Percentiles rank a stretch among this genome's conserved stretches.
Conservation (phyloP, 2,113 vertebrate species). For the Vulpes lagopus region DNA sequence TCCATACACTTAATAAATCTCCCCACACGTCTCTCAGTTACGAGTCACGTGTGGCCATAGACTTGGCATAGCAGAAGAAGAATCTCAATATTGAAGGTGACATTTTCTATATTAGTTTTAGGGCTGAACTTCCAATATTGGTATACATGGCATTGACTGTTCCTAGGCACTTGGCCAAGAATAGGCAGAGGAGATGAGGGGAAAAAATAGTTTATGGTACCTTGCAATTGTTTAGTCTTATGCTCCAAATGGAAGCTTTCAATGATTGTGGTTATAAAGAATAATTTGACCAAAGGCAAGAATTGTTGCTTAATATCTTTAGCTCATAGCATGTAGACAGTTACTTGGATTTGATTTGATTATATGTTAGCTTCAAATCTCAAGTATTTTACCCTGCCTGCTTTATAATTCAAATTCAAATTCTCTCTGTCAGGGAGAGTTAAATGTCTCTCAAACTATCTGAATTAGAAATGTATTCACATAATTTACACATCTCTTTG, state of each 20-base stretch:
- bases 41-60: neutral
- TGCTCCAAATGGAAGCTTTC: neutral
- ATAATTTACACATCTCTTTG: neutral
- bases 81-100: neutral
- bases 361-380: neutral
- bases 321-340: neutral
- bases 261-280: neutral
- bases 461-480: conserved; percentile 5
- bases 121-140: neutral
- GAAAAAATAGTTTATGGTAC: neutral
- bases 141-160: neutral
- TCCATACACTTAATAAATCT: neutral
- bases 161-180: neutral
- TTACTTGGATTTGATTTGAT: conserved; percentile 34
- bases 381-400: neutral
- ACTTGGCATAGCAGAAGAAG: neutral
- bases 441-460: neutral
- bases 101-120: conserved; percentile 4
- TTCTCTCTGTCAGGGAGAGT: neutral
- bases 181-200: neutral
- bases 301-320: neutral
- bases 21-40: neutral
- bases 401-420: conserved; percentile 10
- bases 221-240: conserved; percentile 6
- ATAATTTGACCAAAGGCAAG: neutral